Percentiles rank a stretch among this genome's conserved stretches.
phyloP scores from a whole-genome alignment of 2,888 invertebrate species.

The Camptogramma bilineatum region DNA sequence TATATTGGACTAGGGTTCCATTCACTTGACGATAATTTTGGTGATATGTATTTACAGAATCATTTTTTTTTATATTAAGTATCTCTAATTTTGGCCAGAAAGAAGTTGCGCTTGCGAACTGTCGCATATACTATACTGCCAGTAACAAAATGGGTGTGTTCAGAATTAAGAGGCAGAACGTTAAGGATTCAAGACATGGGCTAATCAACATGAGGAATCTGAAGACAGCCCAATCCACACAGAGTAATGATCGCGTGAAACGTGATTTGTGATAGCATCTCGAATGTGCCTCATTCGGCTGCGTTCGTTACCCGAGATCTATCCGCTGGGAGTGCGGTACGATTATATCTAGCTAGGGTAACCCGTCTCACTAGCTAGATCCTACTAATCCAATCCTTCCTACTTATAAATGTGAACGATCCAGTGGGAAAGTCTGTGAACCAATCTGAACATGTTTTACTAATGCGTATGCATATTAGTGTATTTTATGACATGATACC shows the following conservation, averaged over 20 bases:
- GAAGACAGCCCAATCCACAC: slow-evolving; percentile 28
- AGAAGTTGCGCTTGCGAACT: background rate
- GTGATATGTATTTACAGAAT: no score
- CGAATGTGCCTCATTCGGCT: slow-evolving; percentile 30
- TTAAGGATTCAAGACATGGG: slow-evolving; percentile 6
- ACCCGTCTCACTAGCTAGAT: slow-evolving; percentile 47
- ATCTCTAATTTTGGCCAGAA: background rate
- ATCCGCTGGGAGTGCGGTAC: slow-evolving; percentile 38
- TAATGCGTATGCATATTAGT: background rate
- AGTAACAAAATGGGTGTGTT: background rate
- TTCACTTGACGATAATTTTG: no score
- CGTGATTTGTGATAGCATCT: slow-evolving; percentile 42
- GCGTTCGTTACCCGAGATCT: slow-evolving; percentile 38
- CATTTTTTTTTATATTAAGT: background rate
- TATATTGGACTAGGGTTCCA: no score
- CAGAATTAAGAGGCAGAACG: slow-evolving; percentile 1
- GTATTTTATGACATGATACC: background rate
- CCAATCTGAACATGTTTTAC: background rate
- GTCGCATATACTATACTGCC: background rate
- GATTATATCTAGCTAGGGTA: slow-evolving; percentile 39
- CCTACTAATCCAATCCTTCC: slow-evolving; percentile 3
- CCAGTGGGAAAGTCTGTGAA: background rate
- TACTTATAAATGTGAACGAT: background rate
- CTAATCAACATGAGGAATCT: slow-evolving; percentile 23
- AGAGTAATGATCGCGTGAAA: slow-evolving; percentile 40